Conservation (phyloP, 2,113 vertebrate species). For the Lasiurus cinereus region DNA sequence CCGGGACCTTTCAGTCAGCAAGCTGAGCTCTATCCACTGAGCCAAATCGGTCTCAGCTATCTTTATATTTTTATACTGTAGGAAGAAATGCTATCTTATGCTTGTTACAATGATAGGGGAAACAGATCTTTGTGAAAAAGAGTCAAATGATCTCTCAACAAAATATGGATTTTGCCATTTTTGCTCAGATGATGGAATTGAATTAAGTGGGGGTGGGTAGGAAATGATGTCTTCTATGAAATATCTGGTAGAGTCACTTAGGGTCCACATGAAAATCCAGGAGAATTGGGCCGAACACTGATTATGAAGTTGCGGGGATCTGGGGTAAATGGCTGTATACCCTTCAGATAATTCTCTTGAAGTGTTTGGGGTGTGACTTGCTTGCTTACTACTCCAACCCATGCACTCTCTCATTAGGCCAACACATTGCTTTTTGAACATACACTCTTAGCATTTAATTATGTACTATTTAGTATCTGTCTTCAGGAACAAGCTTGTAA, state of each 20-base stretch:
- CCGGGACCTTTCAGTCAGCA: too few species aligned
- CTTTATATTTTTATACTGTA: not conserved
- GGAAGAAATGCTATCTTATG: not conserved
- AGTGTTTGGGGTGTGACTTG: not conserved
- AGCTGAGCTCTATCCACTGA: too few species aligned
- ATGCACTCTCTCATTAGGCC: not conserved
- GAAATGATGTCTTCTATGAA: not conserved
- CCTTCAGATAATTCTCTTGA: conserved; percentile 3
- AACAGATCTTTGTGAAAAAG: conserved; percentile 21
- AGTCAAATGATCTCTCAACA: conserved; percentile 19
- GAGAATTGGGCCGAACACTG: not conserved
- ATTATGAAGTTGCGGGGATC: not conserved
- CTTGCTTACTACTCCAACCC: not conserved
- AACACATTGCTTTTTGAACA: not conserved
- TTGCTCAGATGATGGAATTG: conserved; percentile 29
- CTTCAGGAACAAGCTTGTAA: not conserved
- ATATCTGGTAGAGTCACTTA: not conserved
- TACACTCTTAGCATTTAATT: not conserved
- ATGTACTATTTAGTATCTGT: not conserved
- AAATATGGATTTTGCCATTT: not conserved
- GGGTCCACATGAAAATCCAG: not conserved
- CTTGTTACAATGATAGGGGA: not conserved
- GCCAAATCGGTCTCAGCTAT: not conserved
- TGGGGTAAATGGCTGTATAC: not conserved
- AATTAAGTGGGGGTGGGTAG: not conserved